Base-by-base conservation (phyloP, 2,113 vertebrate genomes). In the Uria lomvia region DNA sequence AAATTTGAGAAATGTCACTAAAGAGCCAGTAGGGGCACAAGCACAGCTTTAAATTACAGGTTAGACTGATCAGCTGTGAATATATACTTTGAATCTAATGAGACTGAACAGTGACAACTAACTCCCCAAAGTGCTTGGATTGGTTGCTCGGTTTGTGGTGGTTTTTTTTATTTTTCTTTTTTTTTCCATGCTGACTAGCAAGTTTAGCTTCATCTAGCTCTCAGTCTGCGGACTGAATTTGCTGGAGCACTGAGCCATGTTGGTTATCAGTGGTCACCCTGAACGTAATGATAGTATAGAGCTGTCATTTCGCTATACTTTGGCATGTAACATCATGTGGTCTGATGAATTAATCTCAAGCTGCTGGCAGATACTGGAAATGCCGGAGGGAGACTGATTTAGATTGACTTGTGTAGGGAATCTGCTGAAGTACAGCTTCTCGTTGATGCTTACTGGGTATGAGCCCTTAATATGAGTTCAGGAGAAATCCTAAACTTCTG, bases 131-230 rank as follows among this genome's bases (percentile, higher is more conserved):
- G 53, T 60, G 45, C 13, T 29, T 80, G 32, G 27, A 17, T n/a
- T 74, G 40, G 34, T 13, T 40, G 15, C 52, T 65, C 43, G 27
- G 36, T 58, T 34, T 60, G 58, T 62, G 21, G 23, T 20, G 43
- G 17, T 11, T 36, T 9, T 9, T 26, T 26, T 17, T 5, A 2
- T 9, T 18, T 21, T 5, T 2, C 9, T 15, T 5, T n/a, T 20
- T 20, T 20, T 3, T 2, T 11, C 20, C 11, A 78, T 75, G 26
- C 70, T 72, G 15, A 52, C 15, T 71, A 80, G 11, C 24, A 59
- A 40, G 38, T 58, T 86, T 58, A 59, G 21, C 55, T 89, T 80
- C 19, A 15, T 70, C 13, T 90, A 12, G 24, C 53, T 94, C 32
- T 91, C 26, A 5, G 9, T 70, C 43, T 81, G 32, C 0, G 0